Evolutionary conservation across 1,140 invertebrate genomes (phyloP).

Genomic region (Megathymus violae): DNA sequence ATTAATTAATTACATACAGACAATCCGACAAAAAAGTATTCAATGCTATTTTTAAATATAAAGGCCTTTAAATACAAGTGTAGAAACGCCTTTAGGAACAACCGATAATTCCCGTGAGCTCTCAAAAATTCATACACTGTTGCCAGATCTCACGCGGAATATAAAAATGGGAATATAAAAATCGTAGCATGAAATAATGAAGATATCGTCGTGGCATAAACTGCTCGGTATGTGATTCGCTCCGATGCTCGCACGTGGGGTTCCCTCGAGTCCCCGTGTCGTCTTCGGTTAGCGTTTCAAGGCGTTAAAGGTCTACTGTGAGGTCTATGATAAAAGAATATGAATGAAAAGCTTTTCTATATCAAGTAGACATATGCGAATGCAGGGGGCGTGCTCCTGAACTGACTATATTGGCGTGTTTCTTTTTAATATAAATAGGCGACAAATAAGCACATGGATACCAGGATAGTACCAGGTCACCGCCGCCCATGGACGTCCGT

Average conservation of each 20-base stretch:
- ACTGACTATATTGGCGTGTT: too few species aligned
- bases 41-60: too few species aligned
- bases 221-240: constrained; percentile 24
- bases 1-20: too few species aligned
- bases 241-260: constrained; percentile 8
- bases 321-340: not conserved
- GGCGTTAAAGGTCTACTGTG: not conserved
- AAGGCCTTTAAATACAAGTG: too few species aligned
- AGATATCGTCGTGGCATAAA: constrained; percentile 17
- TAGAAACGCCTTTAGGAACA: not conserved
- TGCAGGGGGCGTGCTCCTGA: too few species aligned
- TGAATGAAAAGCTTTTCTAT: not conserved
- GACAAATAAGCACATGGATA: too few species aligned
- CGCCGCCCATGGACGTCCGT: too few species aligned
- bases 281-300: not conserved
- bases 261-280: not conserved
- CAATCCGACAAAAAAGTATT: too few species aligned
- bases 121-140: constrained; percentile 47
- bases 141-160: constrained; percentile 29
- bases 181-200: constrained; percentile 23
- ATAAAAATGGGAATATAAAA: constrained; percentile 35
- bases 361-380: too few species aligned
- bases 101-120: constrained; percentile 38
- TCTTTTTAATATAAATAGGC: too few species aligned
- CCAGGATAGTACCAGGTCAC: too few species aligned